phyloP scores from a whole-genome alignment of 2,797 vertebrate species.

The Pseudochirops cupreus region DNA sequence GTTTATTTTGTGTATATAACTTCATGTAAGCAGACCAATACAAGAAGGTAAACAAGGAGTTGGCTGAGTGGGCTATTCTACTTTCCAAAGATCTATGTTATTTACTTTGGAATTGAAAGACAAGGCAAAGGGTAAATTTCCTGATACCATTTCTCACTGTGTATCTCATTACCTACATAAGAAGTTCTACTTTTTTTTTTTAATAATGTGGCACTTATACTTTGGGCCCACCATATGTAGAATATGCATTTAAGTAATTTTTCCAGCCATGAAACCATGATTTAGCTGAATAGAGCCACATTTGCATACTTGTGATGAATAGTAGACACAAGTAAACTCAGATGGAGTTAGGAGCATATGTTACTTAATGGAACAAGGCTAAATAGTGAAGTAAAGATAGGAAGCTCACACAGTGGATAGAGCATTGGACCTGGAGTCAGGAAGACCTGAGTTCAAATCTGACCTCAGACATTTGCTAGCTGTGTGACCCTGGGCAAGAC shows the following conservation, averaged over 20 bases:
- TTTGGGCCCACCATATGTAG: not conserved
- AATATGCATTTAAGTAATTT: not conserved
- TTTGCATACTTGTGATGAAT: not conserved
- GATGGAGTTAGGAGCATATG: not conserved
- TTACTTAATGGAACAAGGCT: not conserved
- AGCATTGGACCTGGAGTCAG: too few relatives aligned
- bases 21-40: not conserved
- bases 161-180: not conserved
- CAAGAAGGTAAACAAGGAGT: not conserved
- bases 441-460: not conserved
- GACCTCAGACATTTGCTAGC: not conserved
- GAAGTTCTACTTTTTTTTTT: not conserved
- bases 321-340: not conserved
- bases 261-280: not conserved
- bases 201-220: not conserved
- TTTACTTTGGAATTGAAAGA: not conserved
- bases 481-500: not conserved
- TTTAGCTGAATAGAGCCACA: not conserved
- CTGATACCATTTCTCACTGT: not conserved
- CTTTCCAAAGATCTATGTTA: not conserved
- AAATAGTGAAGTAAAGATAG: not conserved
- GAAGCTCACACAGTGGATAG: not conserved
- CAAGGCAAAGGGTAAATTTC: not conserved
- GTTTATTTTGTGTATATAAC: not conserved
- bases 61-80: not conserved